Conservation (phyloP, 2,113 vertebrate species). For the Pseudonaja textilis region DNA sequence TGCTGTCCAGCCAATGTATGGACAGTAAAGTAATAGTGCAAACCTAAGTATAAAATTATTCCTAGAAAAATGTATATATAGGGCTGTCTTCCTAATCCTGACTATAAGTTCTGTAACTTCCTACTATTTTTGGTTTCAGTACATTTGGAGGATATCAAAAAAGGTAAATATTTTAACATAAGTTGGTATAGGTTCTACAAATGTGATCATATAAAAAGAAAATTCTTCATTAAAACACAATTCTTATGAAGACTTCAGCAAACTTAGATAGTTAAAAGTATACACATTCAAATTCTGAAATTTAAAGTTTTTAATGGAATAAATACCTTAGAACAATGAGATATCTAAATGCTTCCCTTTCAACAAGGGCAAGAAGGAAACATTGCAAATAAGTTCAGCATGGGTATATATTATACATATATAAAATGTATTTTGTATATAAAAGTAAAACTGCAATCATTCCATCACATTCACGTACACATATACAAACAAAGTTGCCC, state of each 20-base stretch:
- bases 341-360: conserved; percentile 46
- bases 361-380: conserved; percentile 44
- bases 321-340: conserved; percentile 57
- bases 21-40: not conserved
- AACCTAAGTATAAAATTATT: not conserved
- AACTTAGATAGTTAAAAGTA: conserved; percentile 32
- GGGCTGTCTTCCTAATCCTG: not conserved
- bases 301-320: conserved; percentile 62
- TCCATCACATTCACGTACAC: conserved; percentile 27
- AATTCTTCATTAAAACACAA: not conserved
- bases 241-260: conserved; percentile 36
- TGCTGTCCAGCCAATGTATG: not conserved
- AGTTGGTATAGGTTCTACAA: not conserved
- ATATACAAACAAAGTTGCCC: conserved; percentile 32
- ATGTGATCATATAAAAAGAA: not conserved
- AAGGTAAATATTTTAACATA: not conserved
- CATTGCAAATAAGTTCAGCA: conserved; percentile 43
- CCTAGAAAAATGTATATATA: not conserved
- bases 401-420: conserved; percentile 28
- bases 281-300: conserved; percentile 54
- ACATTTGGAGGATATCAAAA: not conserved
- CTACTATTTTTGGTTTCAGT: not conserved
- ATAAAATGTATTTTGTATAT: conserved; percentile 17
- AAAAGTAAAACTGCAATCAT: conserved; percentile 31
- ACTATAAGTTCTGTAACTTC: not conserved